phyloP scores from a whole-genome alignment of 2,888 invertebrate genomes.

The Marronus borbonicus region DNA sequence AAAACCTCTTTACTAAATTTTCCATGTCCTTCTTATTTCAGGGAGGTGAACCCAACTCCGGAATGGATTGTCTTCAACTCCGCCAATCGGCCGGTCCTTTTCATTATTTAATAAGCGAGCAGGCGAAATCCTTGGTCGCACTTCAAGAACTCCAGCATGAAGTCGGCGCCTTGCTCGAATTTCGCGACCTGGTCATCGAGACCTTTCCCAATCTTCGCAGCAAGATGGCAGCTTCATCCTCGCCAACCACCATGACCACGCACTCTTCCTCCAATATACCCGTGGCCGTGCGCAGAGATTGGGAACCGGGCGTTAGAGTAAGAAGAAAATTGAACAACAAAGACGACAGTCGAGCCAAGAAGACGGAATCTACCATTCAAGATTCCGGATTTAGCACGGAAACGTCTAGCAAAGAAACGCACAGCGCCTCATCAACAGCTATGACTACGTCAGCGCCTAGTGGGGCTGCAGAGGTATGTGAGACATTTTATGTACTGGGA shows the following conservation, averaged over 20 bases:
- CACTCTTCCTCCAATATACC: slow-evolving; percentile 73
- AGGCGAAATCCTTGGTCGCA: slow-evolving; percentile 89
- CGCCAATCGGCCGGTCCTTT: slow-evolving; percentile 78
- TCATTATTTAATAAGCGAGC: slow-evolving; percentile 78
- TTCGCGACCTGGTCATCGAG: slow-evolving; percentile 95
- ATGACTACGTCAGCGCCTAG: slow-evolving; percentile 68
- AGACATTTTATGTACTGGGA: too few species aligned
- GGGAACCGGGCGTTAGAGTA: slow-evolving; percentile 87
- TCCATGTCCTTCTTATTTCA: slow-evolving; percentile 52
- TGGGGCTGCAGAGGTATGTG: slow-evolving; percentile 30
- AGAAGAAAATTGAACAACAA: slow-evolving; percentile 70
- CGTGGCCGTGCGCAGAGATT: slow-evolving; percentile 76
- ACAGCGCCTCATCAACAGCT: slow-evolving; percentile 78
- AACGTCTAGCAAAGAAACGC: slow-evolving; percentile 87
- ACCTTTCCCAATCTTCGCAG: slow-evolving; percentile 92
- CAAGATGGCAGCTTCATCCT: slow-evolving; percentile 80
- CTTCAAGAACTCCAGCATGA: slow-evolving; percentile 95
- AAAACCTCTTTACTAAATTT: too few species aligned
- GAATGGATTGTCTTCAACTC: slow-evolving; percentile 88
- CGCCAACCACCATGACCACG: slow-evolving; percentile 68
- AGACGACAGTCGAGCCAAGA: slow-evolving; percentile 66
- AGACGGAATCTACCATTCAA: slow-evolving; percentile 78
- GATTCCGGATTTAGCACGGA: slow-evolving; percentile 94
- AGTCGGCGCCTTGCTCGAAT: slow-evolving; percentile 91
- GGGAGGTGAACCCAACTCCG: slow-evolving; percentile 73